These are phyloP conservation scores for Coregonus ussuriensis DNA, from an alignment of 2,797 vertebrate genomes.

Conservation along the genomic window DNA sequence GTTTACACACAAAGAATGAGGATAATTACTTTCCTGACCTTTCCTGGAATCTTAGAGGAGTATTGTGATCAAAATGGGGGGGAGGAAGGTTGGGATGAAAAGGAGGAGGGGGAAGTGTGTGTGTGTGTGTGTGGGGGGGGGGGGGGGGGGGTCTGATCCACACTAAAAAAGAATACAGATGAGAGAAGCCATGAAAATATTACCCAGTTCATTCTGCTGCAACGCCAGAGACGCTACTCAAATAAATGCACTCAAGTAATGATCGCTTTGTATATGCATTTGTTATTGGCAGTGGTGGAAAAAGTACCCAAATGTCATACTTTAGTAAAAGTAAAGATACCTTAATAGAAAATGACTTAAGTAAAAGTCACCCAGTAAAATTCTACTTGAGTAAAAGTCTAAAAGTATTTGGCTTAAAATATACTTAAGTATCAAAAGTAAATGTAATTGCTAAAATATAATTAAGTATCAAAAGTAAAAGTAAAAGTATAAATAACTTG, in stretches of 20 bases:
- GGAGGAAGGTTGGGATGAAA: neutral
- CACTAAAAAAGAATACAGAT: conserved; percentile 18
- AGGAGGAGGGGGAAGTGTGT: neutral
- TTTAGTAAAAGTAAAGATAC: too few species aligned
- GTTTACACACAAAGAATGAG: conserved; percentile 73
- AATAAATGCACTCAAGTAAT: neutral
- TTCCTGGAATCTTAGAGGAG: conserved; percentile 72
- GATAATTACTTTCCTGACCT: conserved; percentile 83
- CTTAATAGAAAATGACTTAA: too few species aligned
- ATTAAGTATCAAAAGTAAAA: too few species aligned
- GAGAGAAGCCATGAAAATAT: conserved; percentile 6
- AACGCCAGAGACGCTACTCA: neutral
- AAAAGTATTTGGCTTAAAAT: too few species aligned
- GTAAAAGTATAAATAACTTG: too few species aligned
- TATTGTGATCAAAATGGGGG: conserved; percentile 61
- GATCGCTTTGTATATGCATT: neutral
- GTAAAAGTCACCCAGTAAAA: too few species aligned
- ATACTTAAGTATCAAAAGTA: too few species aligned
- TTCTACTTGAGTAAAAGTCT: too few species aligned
- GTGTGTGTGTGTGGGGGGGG: neutral
- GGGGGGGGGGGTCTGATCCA: conserved; percentile 13
- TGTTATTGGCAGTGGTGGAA: neutral
- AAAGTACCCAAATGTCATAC: too few species aligned
- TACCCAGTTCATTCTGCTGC: neutral
- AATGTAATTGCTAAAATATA: too few species aligned